These are phyloP conservation scores for Hydrochoerus hydrochaeris DNA, from an alignment of 2,113 vertebrate species.

Conservation along the genomic window DNA sequence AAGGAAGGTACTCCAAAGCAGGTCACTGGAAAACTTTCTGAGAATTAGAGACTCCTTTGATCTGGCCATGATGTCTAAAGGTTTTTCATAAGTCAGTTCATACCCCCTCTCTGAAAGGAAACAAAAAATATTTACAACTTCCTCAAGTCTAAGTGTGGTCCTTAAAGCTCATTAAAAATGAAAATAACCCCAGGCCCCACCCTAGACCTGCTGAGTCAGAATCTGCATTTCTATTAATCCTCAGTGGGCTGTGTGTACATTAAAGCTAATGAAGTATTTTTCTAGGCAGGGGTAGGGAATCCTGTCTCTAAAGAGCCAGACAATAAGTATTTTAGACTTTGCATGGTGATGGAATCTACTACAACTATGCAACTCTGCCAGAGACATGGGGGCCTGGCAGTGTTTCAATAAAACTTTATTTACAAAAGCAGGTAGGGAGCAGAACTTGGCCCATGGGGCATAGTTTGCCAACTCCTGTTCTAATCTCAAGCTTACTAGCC, in stretches of 20 bases:
- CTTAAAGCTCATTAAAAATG: not conserved
- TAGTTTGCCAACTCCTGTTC: not conserved
- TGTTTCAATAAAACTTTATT: conserved; percentile 30
- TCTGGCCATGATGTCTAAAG: not conserved
- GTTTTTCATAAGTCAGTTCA: not conserved
- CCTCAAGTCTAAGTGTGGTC: not conserved
- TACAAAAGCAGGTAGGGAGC: not conserved
- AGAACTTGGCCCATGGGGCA: not conserved
- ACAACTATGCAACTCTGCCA: not conserved
- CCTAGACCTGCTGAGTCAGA: not conserved
- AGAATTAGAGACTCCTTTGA: not conserved
- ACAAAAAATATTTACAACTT: not conserved
- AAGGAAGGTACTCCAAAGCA: not conserved
- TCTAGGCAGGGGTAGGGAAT: not conserved
- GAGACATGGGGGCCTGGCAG: not conserved
- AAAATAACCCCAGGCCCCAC: not conserved
- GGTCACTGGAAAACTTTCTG: not conserved
- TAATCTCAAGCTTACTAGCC: not conserved
- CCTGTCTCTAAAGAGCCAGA: not conserved
- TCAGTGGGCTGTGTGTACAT: not conserved
- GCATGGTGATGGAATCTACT: not conserved
- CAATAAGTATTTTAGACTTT: not conserved
- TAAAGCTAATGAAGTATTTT: not conserved
- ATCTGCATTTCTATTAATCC: not conserved
- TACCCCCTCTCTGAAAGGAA: not conserved